phyloP scores from a whole-genome alignment of 2,113 vertebrate species.

The Salvelinus alpinus region DNA sequence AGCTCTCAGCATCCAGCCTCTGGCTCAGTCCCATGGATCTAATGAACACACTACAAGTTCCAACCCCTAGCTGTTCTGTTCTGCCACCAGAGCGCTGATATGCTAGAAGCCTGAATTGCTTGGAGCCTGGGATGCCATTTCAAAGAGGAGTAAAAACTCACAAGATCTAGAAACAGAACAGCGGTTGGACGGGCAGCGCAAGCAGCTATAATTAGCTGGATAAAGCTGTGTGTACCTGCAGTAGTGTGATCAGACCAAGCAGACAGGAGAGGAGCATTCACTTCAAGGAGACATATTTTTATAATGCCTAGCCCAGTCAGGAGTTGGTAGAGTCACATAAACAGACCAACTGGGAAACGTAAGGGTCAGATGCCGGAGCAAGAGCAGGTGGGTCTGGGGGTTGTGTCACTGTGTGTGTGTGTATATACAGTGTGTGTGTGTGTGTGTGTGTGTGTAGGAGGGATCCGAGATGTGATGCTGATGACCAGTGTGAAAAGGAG shows the following conservation, averaged over 20 bases:
- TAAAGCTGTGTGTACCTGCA: not conserved
- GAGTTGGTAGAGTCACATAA: not conserved
- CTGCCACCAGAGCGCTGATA: not conserved
- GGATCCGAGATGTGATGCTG: not conserved
- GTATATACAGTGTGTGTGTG: not conserved
- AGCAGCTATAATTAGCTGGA: not conserved
- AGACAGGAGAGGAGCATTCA: not conserved
- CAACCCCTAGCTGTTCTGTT: not conserved
- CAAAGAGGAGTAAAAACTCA: not conserved
- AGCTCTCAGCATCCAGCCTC: conserved; percentile 17
- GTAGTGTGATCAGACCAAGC: not conserved
- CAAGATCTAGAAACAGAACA: not conserved
- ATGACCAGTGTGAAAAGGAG: conserved; percentile 7
- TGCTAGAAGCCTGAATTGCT: not conserved
- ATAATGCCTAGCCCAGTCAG: not conserved
- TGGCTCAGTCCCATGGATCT: conserved; percentile 25
- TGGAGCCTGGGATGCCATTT: not conserved
- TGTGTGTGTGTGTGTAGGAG: not conserved
- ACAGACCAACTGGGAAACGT: too few species aligned
- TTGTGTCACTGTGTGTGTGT: conserved; percentile 20
- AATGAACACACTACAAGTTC: conserved; percentile 11
- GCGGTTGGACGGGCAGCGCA: not conserved
- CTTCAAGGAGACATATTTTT: not conserved
- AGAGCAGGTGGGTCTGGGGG: conserved; percentile 47
- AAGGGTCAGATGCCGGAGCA: not conserved